Base-by-base conservation (phyloP, 2,113 vertebrate species). In the Eolophus roseicapilla region DNA sequence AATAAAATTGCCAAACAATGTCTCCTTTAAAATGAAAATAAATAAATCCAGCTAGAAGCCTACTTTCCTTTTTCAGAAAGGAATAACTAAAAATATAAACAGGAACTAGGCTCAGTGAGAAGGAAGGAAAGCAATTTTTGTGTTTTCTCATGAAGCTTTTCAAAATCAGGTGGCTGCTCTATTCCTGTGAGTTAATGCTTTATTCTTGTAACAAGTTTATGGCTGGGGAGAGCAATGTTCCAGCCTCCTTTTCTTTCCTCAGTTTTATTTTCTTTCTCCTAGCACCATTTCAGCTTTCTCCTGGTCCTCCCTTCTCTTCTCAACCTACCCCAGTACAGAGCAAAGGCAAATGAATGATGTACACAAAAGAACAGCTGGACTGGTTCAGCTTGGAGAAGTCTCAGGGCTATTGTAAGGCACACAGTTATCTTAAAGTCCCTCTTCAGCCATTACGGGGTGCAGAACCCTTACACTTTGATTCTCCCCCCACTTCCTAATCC, bases 1-100 rank as follows among this genome's bases (percentile, higher is more conserved):
- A 92, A 86, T 25, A 75, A 78, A 93, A 83, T 52, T 68, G 79
- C 50, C 39, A 90, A 94, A 96, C 78, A 92, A 93, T 55, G 50
- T 64, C 39, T 62, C 55, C 44, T 95, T 90, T 81, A 83, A 87
- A 92, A 88, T 3, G 0, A 92, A 93, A 93, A 43, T 52, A 96
- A 96, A 95, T 88, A 95, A 95, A 90, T 59, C 20, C 46, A 94
- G 23, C 35, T 60, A 64, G 50, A 85, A 71, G 35, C 77, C 39
- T 31, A 70, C 49, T 86, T 91, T 33, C 9, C 9, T 60, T 64
- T 82, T 88, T 64, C 65, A 73, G 37, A 87, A 57, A 44, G 28
- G 8, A 85, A 17, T 46, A 85, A 47, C 39, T 73, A 70, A 87
- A 88, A 70, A 50, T 63, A 77, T 67, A 90, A 93, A 83, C 63